Evolutionary conservation across 2,113 vertebrate species (phyloP).

Genomic region (Gnathonemus longibarbis): DNA sequence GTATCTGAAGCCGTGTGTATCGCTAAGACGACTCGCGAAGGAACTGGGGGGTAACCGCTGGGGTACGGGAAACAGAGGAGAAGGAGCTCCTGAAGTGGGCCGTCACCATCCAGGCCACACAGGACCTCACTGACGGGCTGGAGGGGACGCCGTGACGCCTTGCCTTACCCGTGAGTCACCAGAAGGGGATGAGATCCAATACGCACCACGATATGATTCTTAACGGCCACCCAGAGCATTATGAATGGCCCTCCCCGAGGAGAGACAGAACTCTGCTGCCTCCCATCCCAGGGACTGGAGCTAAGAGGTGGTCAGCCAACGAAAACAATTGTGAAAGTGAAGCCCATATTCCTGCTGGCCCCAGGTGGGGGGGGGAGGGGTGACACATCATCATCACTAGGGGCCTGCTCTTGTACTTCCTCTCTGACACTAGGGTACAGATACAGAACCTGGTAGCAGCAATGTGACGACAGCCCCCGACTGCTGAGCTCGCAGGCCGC

Average conservation of each 20-base stretch:
- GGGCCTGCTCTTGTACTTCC: neutral
- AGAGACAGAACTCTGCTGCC: constrained; percentile 15
- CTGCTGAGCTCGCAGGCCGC: neutral
- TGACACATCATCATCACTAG: neutral
- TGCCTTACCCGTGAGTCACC: neutral
- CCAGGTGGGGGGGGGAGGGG: neutral
- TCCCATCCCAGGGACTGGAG: neutral
- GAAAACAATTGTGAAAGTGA: neutral
- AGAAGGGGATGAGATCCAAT: neutral
- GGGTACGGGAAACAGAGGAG: constrained; percentile 21
- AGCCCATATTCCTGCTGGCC: neutral
- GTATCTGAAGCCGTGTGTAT: neutral
- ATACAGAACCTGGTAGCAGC: neutral
- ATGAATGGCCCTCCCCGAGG: neutral
- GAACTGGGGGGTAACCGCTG: constrained; percentile 12
- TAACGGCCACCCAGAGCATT: neutral
- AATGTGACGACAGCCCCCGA: neutral
- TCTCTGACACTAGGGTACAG: neutral
- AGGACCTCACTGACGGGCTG: neutral
- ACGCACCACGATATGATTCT: neutral
- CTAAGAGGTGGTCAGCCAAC: too few species aligned
- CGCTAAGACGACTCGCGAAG: neutral
- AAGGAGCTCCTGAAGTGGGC: constrained; percentile 12
- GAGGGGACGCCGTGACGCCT: neutral
- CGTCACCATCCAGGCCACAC: neutral